Evolutionary conservation across 2,797 vertebrate genomes (phyloP).

Genomic region (Pterois miles): DNA sequence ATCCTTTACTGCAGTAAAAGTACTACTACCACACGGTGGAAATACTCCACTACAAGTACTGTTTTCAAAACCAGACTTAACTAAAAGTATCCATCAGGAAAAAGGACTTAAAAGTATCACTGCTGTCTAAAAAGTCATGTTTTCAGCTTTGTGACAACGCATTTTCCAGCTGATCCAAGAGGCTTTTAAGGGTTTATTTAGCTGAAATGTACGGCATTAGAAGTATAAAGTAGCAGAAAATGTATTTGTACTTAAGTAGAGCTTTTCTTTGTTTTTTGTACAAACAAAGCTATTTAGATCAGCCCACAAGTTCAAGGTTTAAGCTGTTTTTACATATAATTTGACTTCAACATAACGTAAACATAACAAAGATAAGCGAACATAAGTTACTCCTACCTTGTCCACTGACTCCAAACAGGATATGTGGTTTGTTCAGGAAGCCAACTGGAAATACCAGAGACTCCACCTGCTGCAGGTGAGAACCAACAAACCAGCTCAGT

Average conservation of each 20-base stretch:
- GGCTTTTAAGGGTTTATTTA: too few species aligned
- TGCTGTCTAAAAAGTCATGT: too few species aligned
- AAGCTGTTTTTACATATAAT: neutral
- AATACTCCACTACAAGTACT: neutral
- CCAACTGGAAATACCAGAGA: constrained; percentile 57
- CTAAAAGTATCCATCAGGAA: neutral
- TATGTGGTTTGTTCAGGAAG: constrained; percentile 72
- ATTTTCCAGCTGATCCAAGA: too few species aligned
- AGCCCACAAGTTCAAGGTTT: neutral
- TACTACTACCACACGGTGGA: neutral
- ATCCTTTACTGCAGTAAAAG: neutral
- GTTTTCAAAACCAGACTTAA: neutral
- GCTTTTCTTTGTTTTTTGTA: neutral
- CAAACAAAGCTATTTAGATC: neutral
- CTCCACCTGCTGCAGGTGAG: constrained; percentile 61
- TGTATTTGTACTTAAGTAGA: neutral
- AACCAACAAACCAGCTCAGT: constrained; percentile 3
- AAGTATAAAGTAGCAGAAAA: neutral
- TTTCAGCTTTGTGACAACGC: too few species aligned
- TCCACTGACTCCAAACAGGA: constrained; percentile 40
- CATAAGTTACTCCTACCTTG: constrained; percentile 29
- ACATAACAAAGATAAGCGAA: neutral
- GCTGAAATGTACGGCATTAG: fast-evolving
- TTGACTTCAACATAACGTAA: neutral
- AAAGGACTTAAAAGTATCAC: neutral